Evolutionary conservation across 2,797 vertebrate species (phyloP), one percentile per base, ranked within the genome.

Genomic region (Malacoraja senta): DNA sequence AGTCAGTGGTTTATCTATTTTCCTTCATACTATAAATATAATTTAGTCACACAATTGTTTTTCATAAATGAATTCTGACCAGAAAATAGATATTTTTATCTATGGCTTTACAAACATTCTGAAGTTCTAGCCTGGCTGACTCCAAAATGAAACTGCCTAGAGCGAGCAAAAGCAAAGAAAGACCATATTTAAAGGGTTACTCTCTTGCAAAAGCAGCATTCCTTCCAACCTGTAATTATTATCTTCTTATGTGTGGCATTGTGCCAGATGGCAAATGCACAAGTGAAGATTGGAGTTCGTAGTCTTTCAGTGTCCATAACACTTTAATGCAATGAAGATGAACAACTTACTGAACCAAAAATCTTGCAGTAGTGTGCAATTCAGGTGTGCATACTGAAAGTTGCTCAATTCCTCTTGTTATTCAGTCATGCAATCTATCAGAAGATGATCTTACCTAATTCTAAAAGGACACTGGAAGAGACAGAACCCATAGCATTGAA

Each of bases 211-310:
- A 91, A 91, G 90, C 24, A 91, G 68, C 90, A 91, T 91, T 53
- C 90, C n/a, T 38, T 72, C 90, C 90, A 74, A 91, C 90, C 71
- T 91, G 68, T 72, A 91, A 91, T 91, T 91, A 91, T 72, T 91
- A 74, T 91, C 90, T 91, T 91, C 90, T 74, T 35, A 91, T 91
- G 35, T 91, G 90, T 91, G 90, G 90, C 90, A 91, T 29, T 26
- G 17, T 53, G 90, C 90, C 90, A 74, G 71, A 91, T 29, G 68
- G 35, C 71, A 91, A 44, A 91, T 91, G 35, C 29, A 12, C 90
- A 91, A 91, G 71, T 74, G 90, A 74, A 74, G 32, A 74, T 74
- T 44, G 63, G 88, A 91, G 68, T 71, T 74, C 38, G 72, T 53
- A 74, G 38, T 91, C 21, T 68, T 74, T 91, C 90, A 74, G 35